Evolutionary conservation across 2,888 invertebrate species (phyloP).

Genomic region (Spodoptera littoralis): DNA sequence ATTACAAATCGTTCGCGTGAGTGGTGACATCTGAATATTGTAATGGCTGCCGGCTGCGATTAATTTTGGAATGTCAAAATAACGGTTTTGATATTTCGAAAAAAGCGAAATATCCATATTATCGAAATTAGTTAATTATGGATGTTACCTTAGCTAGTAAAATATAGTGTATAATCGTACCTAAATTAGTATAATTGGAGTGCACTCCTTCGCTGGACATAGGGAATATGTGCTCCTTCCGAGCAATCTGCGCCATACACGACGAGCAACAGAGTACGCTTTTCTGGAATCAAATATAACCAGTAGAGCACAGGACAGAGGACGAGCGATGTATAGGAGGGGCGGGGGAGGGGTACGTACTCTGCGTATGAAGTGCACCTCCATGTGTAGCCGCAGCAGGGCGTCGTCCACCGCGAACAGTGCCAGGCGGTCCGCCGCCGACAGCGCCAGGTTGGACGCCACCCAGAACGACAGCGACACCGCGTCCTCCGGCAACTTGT

Average conservation of each 20-base stretch:
- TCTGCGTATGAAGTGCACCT: slow-evolving; percentile 68
- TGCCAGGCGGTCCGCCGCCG: slow-evolving; percentile 75
- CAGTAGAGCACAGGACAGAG: background rate
- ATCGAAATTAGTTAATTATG: too few species aligned
- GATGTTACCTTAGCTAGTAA: too few species aligned
- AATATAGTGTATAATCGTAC: slow-evolving; percentile 42
- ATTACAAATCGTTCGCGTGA: too few species aligned
- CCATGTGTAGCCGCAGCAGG: slow-evolving; percentile 80
- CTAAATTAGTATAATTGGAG: slow-evolving; percentile 79
- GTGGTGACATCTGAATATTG: too few species aligned
- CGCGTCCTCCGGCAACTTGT: slow-evolving; percentile 71
- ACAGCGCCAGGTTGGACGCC: slow-evolving; percentile 81
- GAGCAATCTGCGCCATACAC: slow-evolving; percentile 74
- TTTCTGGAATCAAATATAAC: slow-evolving; percentile 59
- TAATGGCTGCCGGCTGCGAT: too few species aligned
- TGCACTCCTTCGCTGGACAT: slow-evolving; percentile 84
- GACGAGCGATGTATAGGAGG: background rate
- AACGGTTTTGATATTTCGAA: background rate
- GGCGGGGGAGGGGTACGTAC: slow-evolving; percentile 52
- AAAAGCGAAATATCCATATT: too few species aligned
- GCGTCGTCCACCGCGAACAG: slow-evolving; percentile 79
- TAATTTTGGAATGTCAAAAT: too few species aligned
- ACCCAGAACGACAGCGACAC: slow-evolving; percentile 85
- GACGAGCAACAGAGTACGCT: slow-evolving; percentile 73
- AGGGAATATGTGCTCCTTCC: slow-evolving; percentile 75